Base-by-base conservation (phyloP, 2,888 invertebrate genomes). In the Cephus spinipes region DNA sequence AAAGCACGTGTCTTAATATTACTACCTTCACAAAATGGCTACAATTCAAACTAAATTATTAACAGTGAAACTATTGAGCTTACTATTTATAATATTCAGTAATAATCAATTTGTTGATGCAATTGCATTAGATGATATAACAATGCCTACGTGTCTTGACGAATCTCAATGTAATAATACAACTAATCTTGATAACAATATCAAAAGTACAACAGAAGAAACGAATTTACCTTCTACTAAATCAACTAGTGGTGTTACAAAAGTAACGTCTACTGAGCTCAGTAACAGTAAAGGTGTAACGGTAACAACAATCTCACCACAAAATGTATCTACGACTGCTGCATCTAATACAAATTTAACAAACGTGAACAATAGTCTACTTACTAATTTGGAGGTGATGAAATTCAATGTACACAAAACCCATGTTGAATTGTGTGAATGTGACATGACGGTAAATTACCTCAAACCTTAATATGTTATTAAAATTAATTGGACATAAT, bases 401-500 rank as follows among this genome's bases (percentile, higher is more conserved):
- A 77, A 77, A 80, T 81, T 74, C 73, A 76, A 12, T 33, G 77
- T 86, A 71, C 80, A 81, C 30, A 87, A 85, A 84, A 84, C 83
- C 6, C 78, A 85, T 31, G 83, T 85, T n/a, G 91, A 92, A 69
- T 90, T 92, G 79, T 95, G 95, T 84, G 87, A 92, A 71, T 95
- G 95, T 84, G 93, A 95, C 90, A 87, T 94, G 74, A 92, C 91
- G 87, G 94, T 93, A 90, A 89, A 9, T 23, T 9, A 55, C 0
- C 23, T 23, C 2, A 23, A 55, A 9, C 1, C 23, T 55, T 55
- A 23, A 55, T 23, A 55, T 55, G 2, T 23, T 55, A 55, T 23
- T 55, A 55, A 55, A 55, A 9, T 23, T 55, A 55, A 23, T 55
- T 55, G 55, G 6, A 23, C 23, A 23, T 23, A 9, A 23, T 55